Evolutionary conservation across 2,113 vertebrate species (phyloP).

Genomic region (Osmerus eperlanus): DNA sequence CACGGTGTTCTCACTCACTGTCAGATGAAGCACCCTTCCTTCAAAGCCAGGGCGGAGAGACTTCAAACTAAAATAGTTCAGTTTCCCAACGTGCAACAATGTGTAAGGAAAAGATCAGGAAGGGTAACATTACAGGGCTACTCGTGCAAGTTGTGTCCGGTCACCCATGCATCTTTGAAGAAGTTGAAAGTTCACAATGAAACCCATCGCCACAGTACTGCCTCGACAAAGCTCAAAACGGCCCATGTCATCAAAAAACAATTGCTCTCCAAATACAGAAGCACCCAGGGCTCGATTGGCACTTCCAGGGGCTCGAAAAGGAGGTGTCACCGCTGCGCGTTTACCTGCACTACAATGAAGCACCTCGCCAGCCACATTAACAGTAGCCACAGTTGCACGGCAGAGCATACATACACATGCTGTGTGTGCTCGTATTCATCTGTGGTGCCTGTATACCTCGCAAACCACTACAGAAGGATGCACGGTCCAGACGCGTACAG

Average conservation of each 20-base stretch:
- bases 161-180: slow-evolving; percentile 73
- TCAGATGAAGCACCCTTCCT: slow-evolving; percentile 80
- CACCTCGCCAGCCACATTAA: slow-evolving; percentile 79
- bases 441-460: slow-evolving; percentile 75
- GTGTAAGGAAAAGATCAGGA: slow-evolving; percentile 68
- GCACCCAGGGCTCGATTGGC: slow-evolving; percentile 44
- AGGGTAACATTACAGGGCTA: slow-evolving; percentile 80
- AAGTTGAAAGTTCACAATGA: slow-evolving; percentile 80
- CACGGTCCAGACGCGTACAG: slow-evolving; percentile 84
- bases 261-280: slow-evolving; percentile 52
- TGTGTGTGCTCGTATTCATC: slow-evolving; percentile 79
- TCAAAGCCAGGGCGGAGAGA: slow-evolving; percentile 79
- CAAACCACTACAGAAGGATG: slow-evolving; percentile 79
- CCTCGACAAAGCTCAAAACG: slow-evolving; percentile 71
- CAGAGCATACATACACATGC: slow-evolving; percentile 80
- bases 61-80: slow-evolving; percentile 78
- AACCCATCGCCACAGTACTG: slow-evolving; percentile 70
- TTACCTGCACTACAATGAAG: slow-evolving; percentile 77
- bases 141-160: slow-evolving; percentile 79
- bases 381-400: slow-evolving; percentile 75
- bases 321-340: slow-evolving; percentile 82
- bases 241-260: slow-evolving; percentile 61
- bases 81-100: slow-evolving; percentile 62
- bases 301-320: slow-evolving; percentile 72
- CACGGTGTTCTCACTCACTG: slow-evolving; percentile 88